Base-by-base conservation (phyloP, 1,140 invertebrate genomes). In the Euschistus heros region DNA sequence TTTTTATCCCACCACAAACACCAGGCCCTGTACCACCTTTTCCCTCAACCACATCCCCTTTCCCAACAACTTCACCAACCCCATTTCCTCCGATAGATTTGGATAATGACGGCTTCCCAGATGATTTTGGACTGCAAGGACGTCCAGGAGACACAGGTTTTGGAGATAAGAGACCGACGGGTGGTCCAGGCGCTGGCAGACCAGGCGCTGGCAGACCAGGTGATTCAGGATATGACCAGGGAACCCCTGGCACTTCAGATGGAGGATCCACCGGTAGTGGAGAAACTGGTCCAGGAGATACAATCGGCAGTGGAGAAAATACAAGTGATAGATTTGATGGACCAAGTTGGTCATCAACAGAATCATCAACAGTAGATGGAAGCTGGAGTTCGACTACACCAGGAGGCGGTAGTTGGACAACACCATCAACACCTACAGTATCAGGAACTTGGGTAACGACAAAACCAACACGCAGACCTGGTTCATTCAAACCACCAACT, bases 1-100 rank as follows among this genome's bases (percentile, higher is more conserved):
- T 63, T 17, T 68, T 64, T 50, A 62, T 46, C 15, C 60, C 62
- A n/a, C 67, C 69, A 27, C 60, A 60, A n/a, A 67, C 33, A 37
- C 8, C 33, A 6, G 33, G 30, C 30, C 52, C 17, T 59, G 44
- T 62, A 64, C 0, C 59, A 57, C n/a, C n/a, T 59, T 20, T 68
- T 66, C 57, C 66, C 50, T 17, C 33, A 37, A 37, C 33, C 33
- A 37, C 33, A 10, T 37, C 33, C 7, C 10, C 33, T 37, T 37
- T 37, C 13, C 63, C 50, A 50, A 47, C 63, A 46, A 64, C 20
- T 10, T 37, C 33, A 37, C 33, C 33, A 37, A 37, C 6, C 33
- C 33, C 33, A 37, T 37, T 37, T 13, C 10, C 33, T 37, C 33
- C 33, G 13, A 10, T 37, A 37, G 33, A 37, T 37, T 37, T 37